Percentiles rank a stretch among this genome's conserved stretches.
These are phyloP conservation scores for Caenorhabditis virilis DNA, from an alignment of 2,888 invertebrate species.

Conservation along the genomic window DNA sequence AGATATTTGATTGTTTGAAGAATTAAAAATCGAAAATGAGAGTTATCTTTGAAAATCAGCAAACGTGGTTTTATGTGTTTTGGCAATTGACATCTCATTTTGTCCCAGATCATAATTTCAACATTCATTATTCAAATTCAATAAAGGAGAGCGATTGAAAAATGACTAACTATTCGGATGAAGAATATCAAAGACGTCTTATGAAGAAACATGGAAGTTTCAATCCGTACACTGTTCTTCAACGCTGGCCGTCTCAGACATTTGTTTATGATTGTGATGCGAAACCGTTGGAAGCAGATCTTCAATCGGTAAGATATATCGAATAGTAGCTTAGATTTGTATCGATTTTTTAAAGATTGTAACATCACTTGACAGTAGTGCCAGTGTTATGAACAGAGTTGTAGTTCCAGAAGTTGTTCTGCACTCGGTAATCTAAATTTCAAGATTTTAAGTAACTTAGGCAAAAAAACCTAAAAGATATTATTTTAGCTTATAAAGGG, in stretches of 20 bases:
- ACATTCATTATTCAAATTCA: too few relatives aligned
- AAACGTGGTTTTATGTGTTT: too few relatives aligned
- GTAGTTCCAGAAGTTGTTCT: slow-evolving; percentile 26
- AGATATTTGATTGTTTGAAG: background rate
- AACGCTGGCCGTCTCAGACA: slow-evolving; percentile 15
- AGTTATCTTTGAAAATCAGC: background rate
- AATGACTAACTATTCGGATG: background rate
- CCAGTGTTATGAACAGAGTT: slow-evolving; percentile 8
- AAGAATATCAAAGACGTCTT: background rate
- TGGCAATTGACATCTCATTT: too few relatives aligned
- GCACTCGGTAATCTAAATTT: too few relatives aligned
- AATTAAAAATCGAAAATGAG: slow-evolving; percentile 1
- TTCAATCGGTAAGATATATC: too few relatives aligned
- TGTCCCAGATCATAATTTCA: too few relatives aligned
- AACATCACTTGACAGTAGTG: background rate
- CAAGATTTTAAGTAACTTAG: too few relatives aligned
- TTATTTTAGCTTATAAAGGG: too few relatives aligned
- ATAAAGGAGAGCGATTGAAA: background rate
- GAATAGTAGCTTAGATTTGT: too few relatives aligned
- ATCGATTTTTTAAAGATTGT: background rate
- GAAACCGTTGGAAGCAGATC: background rate
- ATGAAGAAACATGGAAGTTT: background rate
- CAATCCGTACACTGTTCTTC: slow-evolving; percentile 25
- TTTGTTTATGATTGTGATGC: slow-evolving; percentile 3
- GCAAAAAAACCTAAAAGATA: too few relatives aligned